phyloP scores from a whole-genome alignment of 2,113 vertebrate species.

The Chaenocephalus aceratus region DNA sequence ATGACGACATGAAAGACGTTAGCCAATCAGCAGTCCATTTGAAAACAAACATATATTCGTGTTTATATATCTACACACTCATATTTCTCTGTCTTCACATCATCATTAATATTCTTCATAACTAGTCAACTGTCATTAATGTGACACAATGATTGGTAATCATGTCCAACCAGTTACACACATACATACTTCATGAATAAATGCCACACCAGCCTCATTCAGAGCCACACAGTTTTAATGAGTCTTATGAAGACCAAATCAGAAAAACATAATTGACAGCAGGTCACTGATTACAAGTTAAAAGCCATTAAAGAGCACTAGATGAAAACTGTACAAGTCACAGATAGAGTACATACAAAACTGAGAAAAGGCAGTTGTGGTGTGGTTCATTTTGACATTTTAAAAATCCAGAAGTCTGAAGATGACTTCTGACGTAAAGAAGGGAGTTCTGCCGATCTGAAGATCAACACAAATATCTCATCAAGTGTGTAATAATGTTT shows the following conservation, averaged over 20 bases:
- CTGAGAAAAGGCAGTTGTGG: constrained; percentile 14
- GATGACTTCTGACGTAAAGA: background rate
- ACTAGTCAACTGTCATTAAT: background rate
- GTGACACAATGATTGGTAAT: background rate
- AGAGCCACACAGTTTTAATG: constrained; percentile 55
- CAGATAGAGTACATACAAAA: constrained; percentile 49
- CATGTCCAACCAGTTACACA: background rate
- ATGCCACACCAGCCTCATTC: constrained; percentile 3
- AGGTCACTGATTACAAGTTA: constrained; percentile 29
- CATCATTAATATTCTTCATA: background rate
- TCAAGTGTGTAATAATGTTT: background rate
- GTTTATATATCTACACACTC: background rate
- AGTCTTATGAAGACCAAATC: constrained; percentile 80
- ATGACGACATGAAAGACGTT: constrained; percentile 10
- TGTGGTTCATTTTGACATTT: constrained; percentile 11
- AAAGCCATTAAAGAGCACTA: constrained; percentile 15
- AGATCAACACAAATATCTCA: background rate
- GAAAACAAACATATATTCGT: background rate
- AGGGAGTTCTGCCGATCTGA: background rate
- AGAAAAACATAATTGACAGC: constrained; percentile 43
- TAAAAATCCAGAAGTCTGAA: constrained; percentile 7
- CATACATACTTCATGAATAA: background rate
- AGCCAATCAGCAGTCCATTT: constrained; percentile 23
- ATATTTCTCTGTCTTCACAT: background rate
- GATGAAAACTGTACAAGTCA: constrained; percentile 41